phyloP scores from a whole-genome alignment of 1,140 invertebrate genomes.

The Sycophaga agraensis region DNA sequence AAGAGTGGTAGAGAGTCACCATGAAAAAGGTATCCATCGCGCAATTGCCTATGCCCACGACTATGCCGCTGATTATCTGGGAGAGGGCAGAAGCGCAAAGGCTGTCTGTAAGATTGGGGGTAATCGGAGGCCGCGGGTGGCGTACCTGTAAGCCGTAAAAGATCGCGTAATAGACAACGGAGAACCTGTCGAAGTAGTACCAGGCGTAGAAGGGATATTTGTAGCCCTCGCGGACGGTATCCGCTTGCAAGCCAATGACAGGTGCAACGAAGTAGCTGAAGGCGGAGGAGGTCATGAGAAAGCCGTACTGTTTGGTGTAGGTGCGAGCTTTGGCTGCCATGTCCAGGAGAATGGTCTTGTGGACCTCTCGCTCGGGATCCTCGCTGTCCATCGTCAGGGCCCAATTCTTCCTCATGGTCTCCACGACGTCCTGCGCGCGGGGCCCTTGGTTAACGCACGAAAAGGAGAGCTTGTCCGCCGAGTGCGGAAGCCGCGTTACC shows the following conservation, averaged over 20 bases:
- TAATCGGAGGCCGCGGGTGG: no score
- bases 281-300: conserved; percentile 23
- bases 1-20: conserved; percentile 17
- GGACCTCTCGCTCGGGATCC: not conserved
- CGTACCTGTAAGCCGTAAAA: conserved; percentile 24
- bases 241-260: conserved; percentile 9
- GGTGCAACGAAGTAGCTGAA: conserved; percentile 22
- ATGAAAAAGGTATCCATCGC: conserved; percentile 27
- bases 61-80: conserved; percentile 20
- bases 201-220: conserved; percentile 30
- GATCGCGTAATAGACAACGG: conserved; percentile 13
- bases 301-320: conserved; percentile 20
- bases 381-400: not conserved
- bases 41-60: conserved; percentile 19
- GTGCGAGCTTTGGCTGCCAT: not conserved
- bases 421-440: conserved; percentile 2
- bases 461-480: no score
- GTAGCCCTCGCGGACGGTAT: not conserved
- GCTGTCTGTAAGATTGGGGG: no score
- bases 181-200: conserved; percentile 29
- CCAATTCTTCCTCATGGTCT: conserved; percentile 1
- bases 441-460: no score
- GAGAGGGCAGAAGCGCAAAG: no score
- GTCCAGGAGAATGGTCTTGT: conserved; percentile 15
- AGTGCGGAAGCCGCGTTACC: no score